These are phyloP conservation scores for Limnephilus marmoratus DNA, from an alignment of 2,888 invertebrate species.

Conservation along the genomic window DNA sequence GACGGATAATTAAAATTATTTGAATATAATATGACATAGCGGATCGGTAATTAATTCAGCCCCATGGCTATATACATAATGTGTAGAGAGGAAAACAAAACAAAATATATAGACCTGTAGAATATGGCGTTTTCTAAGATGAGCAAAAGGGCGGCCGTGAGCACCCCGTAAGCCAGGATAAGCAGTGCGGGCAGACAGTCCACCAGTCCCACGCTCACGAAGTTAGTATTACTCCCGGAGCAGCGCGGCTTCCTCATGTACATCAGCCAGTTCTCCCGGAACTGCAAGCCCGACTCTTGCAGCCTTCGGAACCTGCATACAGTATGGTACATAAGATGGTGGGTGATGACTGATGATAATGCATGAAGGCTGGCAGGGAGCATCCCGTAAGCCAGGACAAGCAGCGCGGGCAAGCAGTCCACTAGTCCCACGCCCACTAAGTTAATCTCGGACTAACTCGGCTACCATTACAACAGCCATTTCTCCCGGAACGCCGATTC, in stretches of 20 bases:
- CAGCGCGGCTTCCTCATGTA: constrained; percentile 81
- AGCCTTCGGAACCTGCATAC: constrained; percentile 75
- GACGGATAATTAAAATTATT: too few relatives aligned
- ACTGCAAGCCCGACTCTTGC: constrained; percentile 79
- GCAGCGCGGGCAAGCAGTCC: constrained; percentile 78
- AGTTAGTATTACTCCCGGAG: constrained; percentile 72
- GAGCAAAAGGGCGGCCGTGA: constrained; percentile 69
- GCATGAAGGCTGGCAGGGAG: constrained; percentile 68
- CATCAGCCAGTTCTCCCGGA: constrained; percentile 76
- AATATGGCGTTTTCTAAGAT: constrained; percentile 68
- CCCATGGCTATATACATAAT: too few relatives aligned
- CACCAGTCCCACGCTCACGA: constrained; percentile 80
- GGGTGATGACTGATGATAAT: too few relatives aligned
- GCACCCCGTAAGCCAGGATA: constrained; percentile 72
- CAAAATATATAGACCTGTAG: neutral
- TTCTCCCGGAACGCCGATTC: constrained; percentile 79
- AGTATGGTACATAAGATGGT: neutral
- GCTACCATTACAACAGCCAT: constrained; percentile 78
- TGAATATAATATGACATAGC: too few relatives aligned
- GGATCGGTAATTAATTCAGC: too few relatives aligned
- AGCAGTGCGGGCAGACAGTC: constrained; percentile 78
- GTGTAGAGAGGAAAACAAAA: too few relatives aligned
- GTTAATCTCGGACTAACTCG: constrained; percentile 75
- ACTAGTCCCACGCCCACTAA: constrained; percentile 81
- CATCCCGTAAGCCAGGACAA: constrained; percentile 73